Base-by-base conservation (phyloP, 2,113 vertebrate species). In the Synchiropus splendidus region DNA sequence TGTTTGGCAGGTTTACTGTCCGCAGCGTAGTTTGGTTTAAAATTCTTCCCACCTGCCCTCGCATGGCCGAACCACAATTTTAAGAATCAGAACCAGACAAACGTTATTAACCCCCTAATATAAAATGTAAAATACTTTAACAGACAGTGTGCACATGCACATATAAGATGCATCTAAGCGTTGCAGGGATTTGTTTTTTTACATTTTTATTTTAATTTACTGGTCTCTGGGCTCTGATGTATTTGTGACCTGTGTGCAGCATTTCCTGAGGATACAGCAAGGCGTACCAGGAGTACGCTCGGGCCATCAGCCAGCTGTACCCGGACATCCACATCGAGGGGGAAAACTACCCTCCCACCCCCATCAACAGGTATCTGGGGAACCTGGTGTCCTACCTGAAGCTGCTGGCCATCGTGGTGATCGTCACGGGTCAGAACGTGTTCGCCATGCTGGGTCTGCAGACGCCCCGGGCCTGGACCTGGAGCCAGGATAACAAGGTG, bases 221-320 rank as follows among this genome's bases (percentile, higher is more conserved):
- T n/a, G n/a, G n/a, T n/a, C n/a, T 51, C 2, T 12, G 10, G 16
- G 33, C 6, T 16, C 32, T 14, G 14, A 6, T 15, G 12, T 10
- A 5, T 27, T 6, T 17, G 3, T 45, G 21, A 27, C 8, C n/a
- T 50, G 2, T 43, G 12, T 34, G 12, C 53, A 87, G 85, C 43
- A 86, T 84, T 51, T 87, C 85, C 77, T 87, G 85, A 87, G 85
- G 85, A 6, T 87, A 87, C 77, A 83, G 64, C 34, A 87, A 83
- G 58, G 81, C 81, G 70, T 87, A 78, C 68, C 82, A 87, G 80
- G 85, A 87, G 50, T 86, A 86, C 70, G 81, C 85, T 13, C 48
- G 74, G 27, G 70, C 85, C 31, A 83, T 87, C 51, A 77, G 57
- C 59, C 76, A 82, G 77, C 31, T 86, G 76, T 86, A 87, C 71